A percentile compares a stretch with the other conserved stretches of the same genome.
phyloP scores from a whole-genome alignment of 2,113 vertebrate species.

The Platichthys stellatus region DNA sequence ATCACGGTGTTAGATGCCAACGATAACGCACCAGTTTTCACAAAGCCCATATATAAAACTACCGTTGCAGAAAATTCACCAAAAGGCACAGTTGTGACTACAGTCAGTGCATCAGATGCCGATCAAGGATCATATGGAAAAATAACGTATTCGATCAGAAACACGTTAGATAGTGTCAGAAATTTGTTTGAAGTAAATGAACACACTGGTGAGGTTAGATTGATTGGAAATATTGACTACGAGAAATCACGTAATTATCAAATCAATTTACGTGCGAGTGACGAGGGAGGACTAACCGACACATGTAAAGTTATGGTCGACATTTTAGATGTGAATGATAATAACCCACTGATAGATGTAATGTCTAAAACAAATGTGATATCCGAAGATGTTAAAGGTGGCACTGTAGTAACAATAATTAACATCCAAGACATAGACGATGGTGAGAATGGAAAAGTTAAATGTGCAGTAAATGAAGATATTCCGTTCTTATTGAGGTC shows the following conservation, averaged over 20 bases:
- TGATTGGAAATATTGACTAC: constrained; percentile 77
- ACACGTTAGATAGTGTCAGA: constrained; percentile 46
- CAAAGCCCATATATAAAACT: constrained; percentile 61
- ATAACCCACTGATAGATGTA: constrained; percentile 75
- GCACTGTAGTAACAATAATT: constrained; percentile 66
- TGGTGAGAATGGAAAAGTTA: constrained; percentile 62
- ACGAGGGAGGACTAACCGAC: constrained; percentile 73
- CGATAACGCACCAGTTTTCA: constrained; percentile 74
- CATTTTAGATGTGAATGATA: constrained; percentile 83
- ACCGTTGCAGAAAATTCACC: constrained; percentile 66
- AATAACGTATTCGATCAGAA: constrained; percentile 78
- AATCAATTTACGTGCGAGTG: constrained; percentile 80
- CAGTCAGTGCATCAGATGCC: constrained; percentile 75
- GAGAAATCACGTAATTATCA: constrained; percentile 75
- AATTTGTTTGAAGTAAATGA: constrained; percentile 75
- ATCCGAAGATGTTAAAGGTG: constrained; percentile 50
- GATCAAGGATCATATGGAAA: constrained; percentile 78
- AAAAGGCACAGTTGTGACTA: constrained; percentile 40
- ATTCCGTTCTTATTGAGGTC: constrained; percentile 61
- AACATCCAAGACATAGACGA: constrained; percentile 70
- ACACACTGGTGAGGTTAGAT: constrained; percentile 72
- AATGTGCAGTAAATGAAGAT: constrained; percentile 41
- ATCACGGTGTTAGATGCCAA: constrained; percentile 54
- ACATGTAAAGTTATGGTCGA: constrained; percentile 81
- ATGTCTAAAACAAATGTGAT: constrained; percentile 68